Evolutionary conservation across 1,140 invertebrate genomes (phyloP).

Genomic region (Eupristina koningsbergeri): DNA sequence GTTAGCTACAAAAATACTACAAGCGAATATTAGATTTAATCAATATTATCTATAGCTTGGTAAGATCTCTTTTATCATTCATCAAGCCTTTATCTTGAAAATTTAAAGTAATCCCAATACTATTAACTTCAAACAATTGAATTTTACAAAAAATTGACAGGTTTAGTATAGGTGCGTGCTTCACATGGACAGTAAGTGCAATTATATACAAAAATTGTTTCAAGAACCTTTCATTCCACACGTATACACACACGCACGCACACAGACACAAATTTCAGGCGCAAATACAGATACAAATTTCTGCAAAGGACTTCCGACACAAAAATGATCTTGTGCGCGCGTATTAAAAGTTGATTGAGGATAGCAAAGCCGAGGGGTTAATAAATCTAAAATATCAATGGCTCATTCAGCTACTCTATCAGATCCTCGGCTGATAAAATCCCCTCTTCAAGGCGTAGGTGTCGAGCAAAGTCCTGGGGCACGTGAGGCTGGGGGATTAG

Average conservation of each 20-base stretch:
- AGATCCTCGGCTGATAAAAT: background rate
- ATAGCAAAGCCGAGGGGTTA: background rate
- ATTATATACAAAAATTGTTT: no score
- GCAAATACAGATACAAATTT: background rate
- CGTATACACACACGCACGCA: no score
- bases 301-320: background rate
- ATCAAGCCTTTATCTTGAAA: no score
- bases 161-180: no score
- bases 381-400: background rate
- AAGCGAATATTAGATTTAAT: no score
- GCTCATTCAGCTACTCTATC: conserved; percentile 11
- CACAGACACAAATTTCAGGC: no score
- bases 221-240: background rate
- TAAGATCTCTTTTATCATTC: no score
- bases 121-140: no score
- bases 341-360: background rate
- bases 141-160: no score
- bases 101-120: no score
- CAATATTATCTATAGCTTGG: no score
- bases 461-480: background rate
- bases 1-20: background rate
- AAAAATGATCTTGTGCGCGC: background rate
- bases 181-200: no score
- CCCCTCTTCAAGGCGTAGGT: background rate
- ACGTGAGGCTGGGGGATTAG: background rate